A percentile compares a stretch with the other conserved stretches of the same genome.
phyloP scores from a whole-genome alignment of 2,113 vertebrate genomes.

The Cnemophilus loriae region DNA sequence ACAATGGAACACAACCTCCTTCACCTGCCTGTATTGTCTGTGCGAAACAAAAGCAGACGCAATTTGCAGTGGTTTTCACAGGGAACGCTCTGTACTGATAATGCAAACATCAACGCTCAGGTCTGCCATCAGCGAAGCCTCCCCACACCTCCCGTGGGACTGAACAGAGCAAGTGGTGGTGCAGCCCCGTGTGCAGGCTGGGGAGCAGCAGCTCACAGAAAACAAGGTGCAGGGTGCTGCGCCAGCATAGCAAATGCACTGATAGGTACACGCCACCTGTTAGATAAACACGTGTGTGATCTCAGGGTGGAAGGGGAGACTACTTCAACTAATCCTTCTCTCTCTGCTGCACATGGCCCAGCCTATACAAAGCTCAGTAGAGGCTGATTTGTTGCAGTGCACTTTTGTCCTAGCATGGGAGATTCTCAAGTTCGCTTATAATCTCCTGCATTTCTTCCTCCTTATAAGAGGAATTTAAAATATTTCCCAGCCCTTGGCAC shows the following conservation, averaged over 20 bases:
- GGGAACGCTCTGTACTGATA: background rate
- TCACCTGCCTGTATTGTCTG: accelerated
- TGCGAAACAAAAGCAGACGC: background rate
- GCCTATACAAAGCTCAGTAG: too few species aligned
- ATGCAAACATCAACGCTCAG: background rate
- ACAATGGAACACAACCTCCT: background rate
- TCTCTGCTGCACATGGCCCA: background rate
- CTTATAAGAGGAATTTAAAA: background rate
- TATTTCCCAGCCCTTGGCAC: background rate
- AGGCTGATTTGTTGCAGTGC: background rate
- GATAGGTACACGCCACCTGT: background rate
- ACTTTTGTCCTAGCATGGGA: background rate
- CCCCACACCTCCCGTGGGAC: background rate
- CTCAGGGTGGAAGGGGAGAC: background rate
- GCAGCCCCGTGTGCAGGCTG: background rate
- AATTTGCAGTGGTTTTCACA: background rate
- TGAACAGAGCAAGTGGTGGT: background rate
- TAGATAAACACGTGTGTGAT: background rate
- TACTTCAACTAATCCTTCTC: background rate
- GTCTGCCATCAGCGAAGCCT: background rate
- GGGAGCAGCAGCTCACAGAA: background rate
- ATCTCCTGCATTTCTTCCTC: background rate
- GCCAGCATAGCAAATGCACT: background rate
- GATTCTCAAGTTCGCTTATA: background rate
- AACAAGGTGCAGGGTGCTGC: accelerated